Evolutionary conservation across 2,888 invertebrate genomes (phyloP).

Genomic region (Gastrophysa polygoni): DNA sequence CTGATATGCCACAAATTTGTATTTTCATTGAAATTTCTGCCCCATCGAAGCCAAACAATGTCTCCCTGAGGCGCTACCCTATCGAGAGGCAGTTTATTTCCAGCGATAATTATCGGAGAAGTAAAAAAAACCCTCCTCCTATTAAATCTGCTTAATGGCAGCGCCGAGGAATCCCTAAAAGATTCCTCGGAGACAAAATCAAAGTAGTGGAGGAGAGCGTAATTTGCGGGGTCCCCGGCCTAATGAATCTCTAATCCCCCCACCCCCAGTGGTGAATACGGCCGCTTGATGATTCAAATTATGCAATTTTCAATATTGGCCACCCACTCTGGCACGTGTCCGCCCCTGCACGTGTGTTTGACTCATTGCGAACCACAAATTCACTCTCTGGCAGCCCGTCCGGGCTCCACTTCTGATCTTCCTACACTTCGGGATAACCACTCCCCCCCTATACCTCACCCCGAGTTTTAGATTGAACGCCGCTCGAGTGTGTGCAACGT

Average conservation of each 20-base stretch:
- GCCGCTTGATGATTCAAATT: conserved; percentile 59
- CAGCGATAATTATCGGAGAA: background rate
- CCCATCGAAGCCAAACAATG: background rate
- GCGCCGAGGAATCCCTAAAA: conserved; percentile 18
- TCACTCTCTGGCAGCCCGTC: conserved; percentile 46
- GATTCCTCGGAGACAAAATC: conserved; percentile 11
- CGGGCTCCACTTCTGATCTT: conserved; percentile 36
- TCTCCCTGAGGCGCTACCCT: background rate
- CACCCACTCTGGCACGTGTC: conserved; percentile 61
- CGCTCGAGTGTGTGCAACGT: conserved; percentile 12
- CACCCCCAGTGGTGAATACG: conserved; percentile 42
- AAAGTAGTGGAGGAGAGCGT: conserved; percentile 13
- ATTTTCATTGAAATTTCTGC: background rate
- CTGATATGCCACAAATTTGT: background rate
- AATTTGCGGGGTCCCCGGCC: conserved; percentile 22
- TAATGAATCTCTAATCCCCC: conserved; percentile 57
- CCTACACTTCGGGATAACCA: conserved; percentile 25
- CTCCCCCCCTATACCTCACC: conserved; percentile 14
- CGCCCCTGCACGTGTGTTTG: conserved; percentile 61
- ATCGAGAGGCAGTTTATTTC: background rate
- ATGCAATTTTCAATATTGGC: conserved; percentile 63
- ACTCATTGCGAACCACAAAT: conserved; percentile 60
- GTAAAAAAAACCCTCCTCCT: background rate
- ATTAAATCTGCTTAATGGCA: conserved; percentile 5
- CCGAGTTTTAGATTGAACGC: conserved; percentile 13